Conservation (phyloP, 2,888 invertebrate species). For the Laspeyria flexula region DNA sequence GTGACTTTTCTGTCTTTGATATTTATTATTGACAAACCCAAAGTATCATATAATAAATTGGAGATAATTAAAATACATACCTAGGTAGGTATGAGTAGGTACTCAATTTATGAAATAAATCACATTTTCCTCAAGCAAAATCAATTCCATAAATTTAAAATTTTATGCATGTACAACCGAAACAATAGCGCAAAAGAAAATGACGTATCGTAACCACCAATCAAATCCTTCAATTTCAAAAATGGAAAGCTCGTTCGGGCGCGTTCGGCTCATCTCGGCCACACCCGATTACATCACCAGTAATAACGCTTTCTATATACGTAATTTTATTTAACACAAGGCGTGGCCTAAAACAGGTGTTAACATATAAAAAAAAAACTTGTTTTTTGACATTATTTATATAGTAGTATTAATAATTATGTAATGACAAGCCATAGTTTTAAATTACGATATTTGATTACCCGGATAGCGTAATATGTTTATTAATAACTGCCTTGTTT, state of each 20-base stretch:
- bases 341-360: slow-evolving; percentile 31
- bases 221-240: slow-evolving; percentile 55
- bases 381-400: slow-evolving; percentile 28
- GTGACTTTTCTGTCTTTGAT: too few relatives aligned
- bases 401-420: slow-evolving; percentile 16
- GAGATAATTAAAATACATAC: too few relatives aligned
- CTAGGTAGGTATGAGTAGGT: too few relatives aligned
- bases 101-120: too few relatives aligned
- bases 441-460: too few relatives aligned
- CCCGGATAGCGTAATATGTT: too few relatives aligned
- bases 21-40: too few relatives aligned
- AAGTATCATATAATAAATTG: too few relatives aligned
- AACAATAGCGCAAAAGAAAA: slow-evolving; percentile 24
- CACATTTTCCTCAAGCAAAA: too few relatives aligned
- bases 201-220: slow-evolving; percentile 27
- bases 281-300: slow-evolving; percentile 59
- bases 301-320: slow-evolving; percentile 62
- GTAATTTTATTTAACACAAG: slow-evolving; percentile 47
- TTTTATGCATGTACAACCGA: not conserved
- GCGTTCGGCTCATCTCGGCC: slow-evolving; percentile 51
- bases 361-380: slow-evolving; percentile 31
- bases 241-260: slow-evolving; percentile 62
- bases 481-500: too few relatives aligned
- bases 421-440: not conserved
- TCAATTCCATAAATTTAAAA: too few relatives aligned